Base-by-base conservation (phyloP, 2,113 vertebrate species). In the Enhydra lutris region DNA sequence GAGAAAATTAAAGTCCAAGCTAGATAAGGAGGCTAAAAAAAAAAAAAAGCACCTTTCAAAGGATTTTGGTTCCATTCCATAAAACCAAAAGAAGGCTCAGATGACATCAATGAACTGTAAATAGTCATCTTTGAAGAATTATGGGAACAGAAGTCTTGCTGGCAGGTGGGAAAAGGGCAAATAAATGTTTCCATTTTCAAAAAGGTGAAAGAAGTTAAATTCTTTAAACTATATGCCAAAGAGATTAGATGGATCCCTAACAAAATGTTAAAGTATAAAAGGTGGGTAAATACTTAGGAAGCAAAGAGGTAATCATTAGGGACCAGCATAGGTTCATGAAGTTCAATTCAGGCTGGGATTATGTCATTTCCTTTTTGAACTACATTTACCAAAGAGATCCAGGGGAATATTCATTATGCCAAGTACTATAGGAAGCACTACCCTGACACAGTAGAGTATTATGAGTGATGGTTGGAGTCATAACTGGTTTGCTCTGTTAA, bases 51-150 rank as follows among this genome's bases (percentile, higher is more conserved):
- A 94, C 17, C 55, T 95, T 94, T 98, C 91, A 97, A 95, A 97
- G 81, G 80, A 95, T 84, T 96, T 92, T 93, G 69, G 14, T 76
- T 90, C 50, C 36, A 81, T 86, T 80, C 76, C 39, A 76, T 63
- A 95, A 97, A 86, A 94, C 87, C 73, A 82, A 97, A 97, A 93
- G 93, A 91, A 94, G 61, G 61, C 45, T 97, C 57, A 91, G 88
- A 97, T 97, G 88, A 97, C 81, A 95, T 96, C 93, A 94, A 74
- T 59, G 93, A 90, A 59, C 94, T 95, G 86, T 73, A 98, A 97
- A 98, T 97, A 98, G 96, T 95, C 94, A 92, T 55, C 96, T 98
- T 97, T 98, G 95, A 98, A 98, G 97, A 97, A 81, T 59, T 52
- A 76, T 95, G 45, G 76, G 76, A 97, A 97, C 50, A 98, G 95